Evolutionary conservation across 2,888 invertebrate species (phyloP).

Genomic region (Agonopterix alstromeriana): DNA sequence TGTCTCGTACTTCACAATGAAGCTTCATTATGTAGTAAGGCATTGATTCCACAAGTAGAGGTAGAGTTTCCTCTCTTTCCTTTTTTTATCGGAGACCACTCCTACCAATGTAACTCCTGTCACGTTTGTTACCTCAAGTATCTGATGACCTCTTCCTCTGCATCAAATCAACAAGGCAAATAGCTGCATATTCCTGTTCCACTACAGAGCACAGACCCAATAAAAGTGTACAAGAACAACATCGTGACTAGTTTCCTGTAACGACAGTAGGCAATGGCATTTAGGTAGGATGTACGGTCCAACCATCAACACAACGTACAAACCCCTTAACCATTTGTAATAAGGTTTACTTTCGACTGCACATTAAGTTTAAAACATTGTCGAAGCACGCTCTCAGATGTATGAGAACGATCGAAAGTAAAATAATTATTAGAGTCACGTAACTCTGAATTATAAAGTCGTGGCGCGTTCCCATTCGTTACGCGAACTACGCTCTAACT

Average conservation of each 20-base stretch:
- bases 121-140: no score
- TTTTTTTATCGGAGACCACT: no score
- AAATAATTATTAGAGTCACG: slow-evolving; percentile 51
- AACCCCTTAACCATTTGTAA: not conserved
- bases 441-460: slow-evolving; percentile 48
- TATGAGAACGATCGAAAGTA: slow-evolving; percentile 31
- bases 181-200: not conserved
- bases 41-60: no score
- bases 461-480: slow-evolving; percentile 37
- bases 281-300: slow-evolving; percentile 4
- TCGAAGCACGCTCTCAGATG: slow-evolving; percentile 10
- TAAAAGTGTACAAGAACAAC: not conserved
- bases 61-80: no score
- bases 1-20: no score
- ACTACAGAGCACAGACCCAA: not conserved
- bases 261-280: slow-evolving; percentile 3
- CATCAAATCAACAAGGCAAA: no score
- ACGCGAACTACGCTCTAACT: slow-evolving; percentile 21
- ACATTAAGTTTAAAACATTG: not conserved
- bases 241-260: slow-evolving; percentile 6
- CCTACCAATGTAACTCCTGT: no score
- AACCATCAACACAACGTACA: no score
- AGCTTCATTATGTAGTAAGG: no score
- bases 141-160: no score
- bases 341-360: not conserved